Conservation (phyloP, 2,888 invertebrate genomes). For the Drosophila lacicola region DNA sequence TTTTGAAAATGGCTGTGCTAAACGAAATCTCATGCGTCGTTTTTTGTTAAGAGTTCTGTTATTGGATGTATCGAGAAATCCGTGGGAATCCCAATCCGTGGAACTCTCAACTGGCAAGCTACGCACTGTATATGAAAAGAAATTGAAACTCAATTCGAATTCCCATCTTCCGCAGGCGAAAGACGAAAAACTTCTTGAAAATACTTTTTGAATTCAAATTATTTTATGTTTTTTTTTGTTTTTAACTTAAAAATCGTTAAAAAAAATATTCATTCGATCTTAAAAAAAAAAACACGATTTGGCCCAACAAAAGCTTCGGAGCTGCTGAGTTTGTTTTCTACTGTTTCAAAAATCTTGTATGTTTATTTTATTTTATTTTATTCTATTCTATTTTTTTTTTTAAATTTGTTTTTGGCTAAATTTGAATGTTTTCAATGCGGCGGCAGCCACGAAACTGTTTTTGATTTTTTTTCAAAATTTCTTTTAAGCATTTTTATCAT, state of each 20-base stretch:
- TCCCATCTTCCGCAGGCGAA: conserved; percentile 28
- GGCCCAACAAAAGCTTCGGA: conserved; percentile 58
- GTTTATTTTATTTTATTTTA: conserved; percentile 42
- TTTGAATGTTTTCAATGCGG: conserved; percentile 25
- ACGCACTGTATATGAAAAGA: conserved; percentile 43
- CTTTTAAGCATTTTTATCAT: conserved; percentile 54
- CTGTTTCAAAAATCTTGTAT: conserved; percentile 56
- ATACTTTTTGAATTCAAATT: conserved; percentile 61
- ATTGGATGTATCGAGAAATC: conserved; percentile 16
- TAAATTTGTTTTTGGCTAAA: conserved; percentile 32
- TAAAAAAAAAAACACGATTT: conserved; percentile 66
- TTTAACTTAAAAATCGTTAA: conserved; percentile 28
- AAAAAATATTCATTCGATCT: conserved; percentile 20
- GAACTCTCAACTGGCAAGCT: conserved; percentile 9
- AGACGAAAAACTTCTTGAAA: conserved; percentile 85
- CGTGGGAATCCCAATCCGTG: neutral
- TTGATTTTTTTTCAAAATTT: conserved; percentile 61
- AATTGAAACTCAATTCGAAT: conserved; percentile 1
- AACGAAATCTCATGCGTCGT: conserved; percentile 67
- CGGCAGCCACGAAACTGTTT: conserved; percentile 34
- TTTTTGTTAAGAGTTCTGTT: conserved; percentile 49
- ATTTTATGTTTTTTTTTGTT: conserved; percentile 15
- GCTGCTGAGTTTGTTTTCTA: conserved; percentile 68
- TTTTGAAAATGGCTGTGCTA: conserved; percentile 93
- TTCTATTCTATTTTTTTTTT: conserved; percentile 19